Base-by-base conservation (phyloP, 2,113 vertebrate genomes). In the Cinclus mexicanus region DNA sequence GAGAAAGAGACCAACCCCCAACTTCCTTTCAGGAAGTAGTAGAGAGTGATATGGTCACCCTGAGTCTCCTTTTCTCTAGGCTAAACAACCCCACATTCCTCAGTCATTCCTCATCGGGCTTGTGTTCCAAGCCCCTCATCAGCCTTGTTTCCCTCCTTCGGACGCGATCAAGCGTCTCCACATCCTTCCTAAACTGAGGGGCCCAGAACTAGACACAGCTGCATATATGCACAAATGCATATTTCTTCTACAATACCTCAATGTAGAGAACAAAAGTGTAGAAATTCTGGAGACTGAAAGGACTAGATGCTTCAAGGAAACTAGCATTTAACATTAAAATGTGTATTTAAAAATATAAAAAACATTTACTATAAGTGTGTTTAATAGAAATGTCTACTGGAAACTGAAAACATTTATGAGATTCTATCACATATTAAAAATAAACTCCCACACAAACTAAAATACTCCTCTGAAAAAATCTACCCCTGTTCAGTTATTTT, bases 381-480 rank as follows among this genome's bases (percentile, higher is more conserved):
- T 97, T 93, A 82, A 93, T 78, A 75, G 53, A 79, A 89, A 26
- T 75, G 50, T 65, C 94, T 93, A 31, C 41, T 90, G 46, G 41
- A 89, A 92, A 94, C 21, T 64, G 65, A 94, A 95, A 96, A 96
- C 86, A 78, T 78, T 90, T 81, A 41, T 60, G 68, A 56, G 78
- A 89, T 89, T 78, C 60, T 47, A 94, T 88, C 71, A 69, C 77
- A 57, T 37, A 82, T 89, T 91, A 95, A 97, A 97, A 95, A 94
- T 94, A 94, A 94, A 72, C 85, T 83, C 87, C 76, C 50, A 80
- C 75, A 83, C 81, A 91, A 93, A 70, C 91, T 61, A 91, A 91
- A 93, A 87, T 94, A 91, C 37, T 93, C 11, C 53, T 79, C 81
- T 88, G 67, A 96, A 88, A 44, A 87, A 63, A 80, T 80, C 59